Evolutionary conservation across 2,797 vertebrate genomes (phyloP).

Genomic region (Malurus splendens): DNA sequence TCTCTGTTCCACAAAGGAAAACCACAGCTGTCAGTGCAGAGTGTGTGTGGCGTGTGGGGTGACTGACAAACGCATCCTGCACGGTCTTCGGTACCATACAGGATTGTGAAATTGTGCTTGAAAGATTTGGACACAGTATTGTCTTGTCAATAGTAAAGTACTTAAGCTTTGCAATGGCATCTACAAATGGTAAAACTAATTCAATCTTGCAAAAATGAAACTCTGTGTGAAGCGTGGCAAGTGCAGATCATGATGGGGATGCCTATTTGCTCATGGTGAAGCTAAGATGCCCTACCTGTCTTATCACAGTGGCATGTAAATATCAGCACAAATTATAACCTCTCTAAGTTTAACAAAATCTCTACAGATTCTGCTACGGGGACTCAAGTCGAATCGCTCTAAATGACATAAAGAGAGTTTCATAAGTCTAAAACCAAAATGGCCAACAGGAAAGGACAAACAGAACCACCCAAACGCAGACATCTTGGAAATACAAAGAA

Average conservation of each 20-base stretch:
- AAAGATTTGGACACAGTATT: background rate
- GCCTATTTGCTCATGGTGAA: background rate
- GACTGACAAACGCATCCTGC: background rate
- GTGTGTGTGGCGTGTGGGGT: rapidly evolving
- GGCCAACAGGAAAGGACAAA: background rate
- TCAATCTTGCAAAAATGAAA: background rate
- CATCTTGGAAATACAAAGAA: background rate
- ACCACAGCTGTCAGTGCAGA: background rate
- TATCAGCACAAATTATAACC: background rate
- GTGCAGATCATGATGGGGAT: background rate
- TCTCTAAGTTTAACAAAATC: background rate
- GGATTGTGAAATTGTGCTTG: background rate
- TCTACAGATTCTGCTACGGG: background rate
- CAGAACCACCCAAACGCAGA: background rate
- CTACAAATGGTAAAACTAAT: background rate
- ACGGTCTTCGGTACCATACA: background rate
- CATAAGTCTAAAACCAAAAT: background rate
- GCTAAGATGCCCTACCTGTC: background rate
- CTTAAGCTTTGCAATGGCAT: background rate
- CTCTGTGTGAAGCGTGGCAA: background rate
- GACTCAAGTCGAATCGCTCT: background rate
- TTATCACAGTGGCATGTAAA: background rate
- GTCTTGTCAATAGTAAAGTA: background rate
- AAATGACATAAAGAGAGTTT: background rate
- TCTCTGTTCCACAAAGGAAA: background rate